These are phyloP conservation scores for Agrilus cyanescens DNA, from an alignment of 2,888 invertebrate species.

Conservation along the genomic window DNA sequence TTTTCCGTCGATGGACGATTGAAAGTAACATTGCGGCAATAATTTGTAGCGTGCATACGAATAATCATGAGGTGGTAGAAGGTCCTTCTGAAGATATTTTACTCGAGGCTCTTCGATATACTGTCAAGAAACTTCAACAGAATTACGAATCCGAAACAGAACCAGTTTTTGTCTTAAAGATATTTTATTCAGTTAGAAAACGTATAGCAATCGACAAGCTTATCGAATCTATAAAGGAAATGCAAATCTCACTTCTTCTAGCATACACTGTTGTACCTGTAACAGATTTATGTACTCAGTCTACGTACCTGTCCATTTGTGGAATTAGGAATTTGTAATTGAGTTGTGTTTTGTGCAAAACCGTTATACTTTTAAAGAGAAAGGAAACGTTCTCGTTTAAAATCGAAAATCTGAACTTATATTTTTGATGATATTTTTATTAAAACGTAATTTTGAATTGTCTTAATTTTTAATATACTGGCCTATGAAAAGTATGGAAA, in stretches of 20 bases:
- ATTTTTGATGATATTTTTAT: background rate
- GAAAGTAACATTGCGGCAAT: constrained; percentile 79
- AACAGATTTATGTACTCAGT: constrained; percentile 64
- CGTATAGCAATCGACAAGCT: constrained; percentile 38
- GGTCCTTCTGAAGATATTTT: constrained; percentile 37
- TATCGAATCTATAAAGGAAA: constrained; percentile 35
- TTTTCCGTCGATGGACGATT: constrained; percentile 78
- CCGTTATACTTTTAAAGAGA: too few species aligned
- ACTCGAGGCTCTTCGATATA: constrained; percentile 44
- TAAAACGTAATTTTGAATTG: background rate
- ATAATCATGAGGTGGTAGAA: constrained; percentile 34
- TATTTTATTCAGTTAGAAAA: constrained; percentile 62
- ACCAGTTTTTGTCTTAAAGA: constrained; percentile 60
- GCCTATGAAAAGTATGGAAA: too few species aligned
- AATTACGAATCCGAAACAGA: constrained; percentile 38
- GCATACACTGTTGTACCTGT: constrained; percentile 71
- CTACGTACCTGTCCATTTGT: constrained; percentile 73
- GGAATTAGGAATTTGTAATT: constrained; percentile 60
- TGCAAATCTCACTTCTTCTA: constrained; percentile 43
- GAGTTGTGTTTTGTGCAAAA: too few species aligned
- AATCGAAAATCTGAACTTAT: too few species aligned
- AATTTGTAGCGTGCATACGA: constrained; percentile 59
- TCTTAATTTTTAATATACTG: too few species aligned
- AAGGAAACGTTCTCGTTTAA: too few species aligned
- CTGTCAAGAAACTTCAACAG: constrained; percentile 38